A percentile compares a stretch with the other conserved stretches of the same genome.
These are phyloP conservation scores for Mustela lutreola DNA, from an alignment of 2,113 vertebrate species.

Conservation along the genomic window DNA sequence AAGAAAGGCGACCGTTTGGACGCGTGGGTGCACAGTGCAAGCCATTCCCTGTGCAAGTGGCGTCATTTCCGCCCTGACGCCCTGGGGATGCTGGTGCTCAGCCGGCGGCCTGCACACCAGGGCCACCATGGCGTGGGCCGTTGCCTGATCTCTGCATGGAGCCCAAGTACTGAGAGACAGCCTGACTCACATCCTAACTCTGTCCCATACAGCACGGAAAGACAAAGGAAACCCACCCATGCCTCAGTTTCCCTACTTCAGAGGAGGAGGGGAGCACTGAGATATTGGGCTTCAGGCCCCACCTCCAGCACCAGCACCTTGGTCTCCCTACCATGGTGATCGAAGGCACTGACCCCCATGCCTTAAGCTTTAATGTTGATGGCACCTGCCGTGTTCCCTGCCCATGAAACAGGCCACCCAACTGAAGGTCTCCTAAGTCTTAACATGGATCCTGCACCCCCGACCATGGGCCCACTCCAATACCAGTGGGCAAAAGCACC, in stretches of 20 bases:
- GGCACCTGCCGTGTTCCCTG: background rate
- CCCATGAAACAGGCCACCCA: background rate
- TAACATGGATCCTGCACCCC: accelerated
- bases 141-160: background rate
- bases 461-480: background rate
- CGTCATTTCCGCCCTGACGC: no score
- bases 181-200: background rate
- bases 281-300: background rate
- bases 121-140: accelerated
- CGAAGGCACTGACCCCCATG: background rate
- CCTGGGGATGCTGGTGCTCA: accelerated
- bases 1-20: background rate
- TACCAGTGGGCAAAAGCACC: background rate
- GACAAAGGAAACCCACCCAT: background rate
- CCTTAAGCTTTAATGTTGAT: background rate
- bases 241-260: background rate
- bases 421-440: background rate
- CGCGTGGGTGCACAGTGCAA: accelerated
- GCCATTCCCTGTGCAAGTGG: background rate
- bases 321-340: no score
- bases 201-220: background rate
- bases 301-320: no score
- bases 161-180: accelerated
- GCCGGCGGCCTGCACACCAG: background rate
- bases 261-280: background rate